Percentiles rank a stretch among this genome's conserved stretches.
These are phyloP conservation scores for Crenichthys baileyi DNA, from an alignment of 2,797 vertebrate species.

Conservation along the genomic window DNA sequence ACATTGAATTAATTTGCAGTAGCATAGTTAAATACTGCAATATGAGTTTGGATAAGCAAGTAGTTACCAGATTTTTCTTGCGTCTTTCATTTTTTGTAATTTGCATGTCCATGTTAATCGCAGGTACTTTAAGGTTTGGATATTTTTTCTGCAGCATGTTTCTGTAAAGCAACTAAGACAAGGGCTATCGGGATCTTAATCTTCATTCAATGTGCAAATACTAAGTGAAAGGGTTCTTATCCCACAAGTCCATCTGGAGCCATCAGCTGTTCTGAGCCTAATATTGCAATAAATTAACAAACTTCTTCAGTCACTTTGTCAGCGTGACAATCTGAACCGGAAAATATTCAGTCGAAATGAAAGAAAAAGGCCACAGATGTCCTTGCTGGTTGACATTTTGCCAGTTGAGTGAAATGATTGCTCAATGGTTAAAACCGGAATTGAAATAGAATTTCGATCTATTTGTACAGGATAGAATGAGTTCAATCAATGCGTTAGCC, in stretches of 20 bases:
- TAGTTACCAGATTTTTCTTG: background rate
- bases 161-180: background rate
- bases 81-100: background rate
- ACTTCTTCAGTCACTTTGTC: background rate
- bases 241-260: background rate
- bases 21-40: background rate
- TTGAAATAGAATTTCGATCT: conserved; percentile 53
- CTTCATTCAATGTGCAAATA: background rate
- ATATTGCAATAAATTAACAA: background rate
- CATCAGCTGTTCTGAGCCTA: background rate
- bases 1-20: background rate
- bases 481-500: conserved; percentile 47
- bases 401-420: background rate
- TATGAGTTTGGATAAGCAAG: background rate
- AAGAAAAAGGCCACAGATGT: background rate
- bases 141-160: background rate
- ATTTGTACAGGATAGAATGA: conserved; percentile 44
- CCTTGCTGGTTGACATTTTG: background rate
- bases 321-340: background rate
- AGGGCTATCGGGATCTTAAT: background rate
- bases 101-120: background rate
- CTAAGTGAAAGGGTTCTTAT: background rate
- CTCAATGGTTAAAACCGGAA: conserved; percentile 31
- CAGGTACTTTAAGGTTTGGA: background rate
- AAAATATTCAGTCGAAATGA: background rate